Evolutionary conservation across 2,797 vertebrate species (phyloP), one percentile per base, ranked within the genome.

Genomic region (Rousettus madagascariensis): DNA sequence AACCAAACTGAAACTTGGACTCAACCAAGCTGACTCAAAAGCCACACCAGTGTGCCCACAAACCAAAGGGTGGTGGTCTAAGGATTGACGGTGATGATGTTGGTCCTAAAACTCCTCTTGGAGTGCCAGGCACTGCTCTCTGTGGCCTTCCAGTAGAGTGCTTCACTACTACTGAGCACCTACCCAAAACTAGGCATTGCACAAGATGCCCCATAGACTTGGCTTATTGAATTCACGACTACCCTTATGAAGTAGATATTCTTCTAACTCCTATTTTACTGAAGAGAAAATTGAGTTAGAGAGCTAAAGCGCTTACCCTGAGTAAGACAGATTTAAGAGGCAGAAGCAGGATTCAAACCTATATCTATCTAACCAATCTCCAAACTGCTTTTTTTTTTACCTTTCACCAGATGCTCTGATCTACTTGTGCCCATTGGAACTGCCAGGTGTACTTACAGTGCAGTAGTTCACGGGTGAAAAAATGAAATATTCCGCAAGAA

Each of bases 401-500:
- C 36, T 49, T 83, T 90, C 24, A 33, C 38, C 38, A 63, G 38
- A 43, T 30, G 36, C 16, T 78, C 43, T 75, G 26, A 61, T 78
- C 41, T 33, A 15, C 16, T 19, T n/a, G 59, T 86, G 92, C 94
- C 41, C 65, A 38, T 49, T 66, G 78, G 90, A 95, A n/a, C 46
- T 92, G 63, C 87, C 94, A 95, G 5, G 10, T 96, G 89, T 85
- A 75, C 89, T 96, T 96, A 96, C 1, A 30, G 72, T 78, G 74
- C 74, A 82, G 6, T 92, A 75, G 79, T 88, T 97, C 87, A 57
- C 91, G 72, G 59, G 95, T 49, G 49, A 83, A 74, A 38, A 66
- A 97, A 96, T 96, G 77, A 95, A 93, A 92, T 91, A 93, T 93
- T 96, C 66, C 90, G n/a, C 79, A 53, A 66, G 72, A 90, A 94